A percentile compares a stretch with the other conserved stretches of the same genome.
phyloP scores from a whole-genome alignment of 2,113 vertebrate genomes.

The Centrocercus urophasianus region DNA sequence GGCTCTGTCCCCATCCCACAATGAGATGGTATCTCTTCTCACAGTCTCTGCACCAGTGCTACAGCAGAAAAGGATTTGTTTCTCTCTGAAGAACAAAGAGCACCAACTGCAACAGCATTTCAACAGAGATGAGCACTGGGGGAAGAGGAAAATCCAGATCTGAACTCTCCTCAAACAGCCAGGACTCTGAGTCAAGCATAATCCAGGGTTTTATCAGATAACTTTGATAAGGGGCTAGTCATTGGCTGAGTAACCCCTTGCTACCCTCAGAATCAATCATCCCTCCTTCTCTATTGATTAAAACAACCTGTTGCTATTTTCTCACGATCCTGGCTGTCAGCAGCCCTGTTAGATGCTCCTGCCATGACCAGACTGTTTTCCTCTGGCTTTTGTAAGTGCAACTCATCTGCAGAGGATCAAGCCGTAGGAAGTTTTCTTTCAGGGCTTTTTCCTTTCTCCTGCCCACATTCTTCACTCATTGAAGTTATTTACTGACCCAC shows the following conservation, averaged over 20 bases:
- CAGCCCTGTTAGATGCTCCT: conserved; percentile 39
- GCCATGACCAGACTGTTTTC: conserved; percentile 4
- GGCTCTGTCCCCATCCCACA: neutral
- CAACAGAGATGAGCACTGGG: neutral
- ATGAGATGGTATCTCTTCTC: neutral
- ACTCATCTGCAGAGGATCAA: conserved; percentile 9
- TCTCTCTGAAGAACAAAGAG: conserved; percentile 17
- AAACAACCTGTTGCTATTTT: conserved; percentile 74
- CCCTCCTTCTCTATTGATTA: conserved; percentile 70
- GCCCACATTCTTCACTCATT: neutral
- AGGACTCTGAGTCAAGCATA: conserved; percentile 3
- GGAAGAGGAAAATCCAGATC: neutral
- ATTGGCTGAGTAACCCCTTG: conserved; percentile 72
- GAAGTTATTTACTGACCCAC: conserved; percentile 53
- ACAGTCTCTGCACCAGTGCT: fast-evolving
- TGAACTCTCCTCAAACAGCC: conserved; percentile 35
- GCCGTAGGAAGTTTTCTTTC: conserved; percentile 3
- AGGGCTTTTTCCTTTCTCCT: neutral
- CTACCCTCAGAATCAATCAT: conserved; percentile 82
- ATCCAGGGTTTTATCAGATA: conserved; percentile 61
- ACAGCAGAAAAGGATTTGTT: neutral
- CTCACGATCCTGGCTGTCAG: conserved; percentile 81
- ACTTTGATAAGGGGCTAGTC: conserved; percentile 81
- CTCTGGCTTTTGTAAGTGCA: conserved; percentile 29
- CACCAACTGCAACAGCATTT: neutral